Evolutionary conservation across 2,797 vertebrate species (phyloP).

Genomic region (Rhabdomys pumilio): DNA sequence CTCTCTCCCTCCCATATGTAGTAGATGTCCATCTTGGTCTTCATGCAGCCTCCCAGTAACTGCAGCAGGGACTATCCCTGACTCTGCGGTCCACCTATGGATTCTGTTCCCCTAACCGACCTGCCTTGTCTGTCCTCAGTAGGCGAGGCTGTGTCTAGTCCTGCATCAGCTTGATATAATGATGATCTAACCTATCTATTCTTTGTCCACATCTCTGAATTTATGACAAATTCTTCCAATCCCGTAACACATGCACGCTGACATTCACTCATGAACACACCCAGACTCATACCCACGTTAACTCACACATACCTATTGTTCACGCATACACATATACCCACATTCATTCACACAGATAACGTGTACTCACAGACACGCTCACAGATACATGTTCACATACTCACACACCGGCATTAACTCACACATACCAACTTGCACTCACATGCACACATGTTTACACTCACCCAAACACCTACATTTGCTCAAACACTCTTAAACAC

Average conservation of each 20-base stretch:
- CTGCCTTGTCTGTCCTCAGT: too few species aligned
- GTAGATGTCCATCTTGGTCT: too few species aligned
- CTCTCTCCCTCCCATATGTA: too few species aligned
- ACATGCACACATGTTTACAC: not conserved
- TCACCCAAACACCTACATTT: not conserved
- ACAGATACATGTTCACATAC: not conserved
- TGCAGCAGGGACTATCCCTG: too few species aligned
- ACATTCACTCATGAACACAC: not conserved
- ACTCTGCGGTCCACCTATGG: too few species aligned
- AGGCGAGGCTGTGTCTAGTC: too few species aligned
- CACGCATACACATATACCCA: not conserved
- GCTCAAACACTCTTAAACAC: too few species aligned
- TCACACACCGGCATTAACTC: not conserved
- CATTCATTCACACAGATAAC: not conserved
- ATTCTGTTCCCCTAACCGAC: too few species aligned
- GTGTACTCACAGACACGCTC: not conserved
- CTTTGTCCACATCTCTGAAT: constrained; percentile 2
- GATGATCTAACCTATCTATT: not conserved
- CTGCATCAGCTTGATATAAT: too few species aligned
- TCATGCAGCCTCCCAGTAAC: too few species aligned
- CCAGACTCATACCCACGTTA: not conserved
- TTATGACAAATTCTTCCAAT: constrained; percentile 12
- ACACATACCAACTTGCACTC: not conserved
- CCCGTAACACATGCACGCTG: not conserved
- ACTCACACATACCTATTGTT: not conserved